Percentiles rank a stretch among this genome's conserved stretches.
Evolutionary conservation across 2,888 invertebrate genomes (phyloP).

Genomic region (Balanococcus diminutus): DNA sequence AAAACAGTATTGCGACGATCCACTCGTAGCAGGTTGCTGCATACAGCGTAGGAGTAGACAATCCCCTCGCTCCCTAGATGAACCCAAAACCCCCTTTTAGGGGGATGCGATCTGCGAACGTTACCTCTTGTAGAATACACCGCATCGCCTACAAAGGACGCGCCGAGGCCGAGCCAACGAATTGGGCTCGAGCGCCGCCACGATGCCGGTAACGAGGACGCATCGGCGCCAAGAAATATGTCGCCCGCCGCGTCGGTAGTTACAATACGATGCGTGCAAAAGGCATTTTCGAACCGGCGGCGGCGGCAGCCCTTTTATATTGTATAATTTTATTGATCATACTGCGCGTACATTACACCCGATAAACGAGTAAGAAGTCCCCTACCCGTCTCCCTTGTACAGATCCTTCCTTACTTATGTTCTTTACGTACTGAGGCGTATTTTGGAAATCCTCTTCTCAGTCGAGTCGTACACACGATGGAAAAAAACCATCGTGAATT

Average conservation of each 20-base stretch:
- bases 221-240: conserved; percentile 54
- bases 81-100: background rate
- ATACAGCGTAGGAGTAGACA: too few species aligned
- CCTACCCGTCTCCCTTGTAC: background rate
- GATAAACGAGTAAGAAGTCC: conserved; percentile 20
- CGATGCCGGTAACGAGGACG: conserved; percentile 48
- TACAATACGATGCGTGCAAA: conserved; percentile 47
- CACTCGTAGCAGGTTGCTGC: too few species aligned
- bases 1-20: too few species aligned
- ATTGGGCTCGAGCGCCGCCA: conserved; percentile 26
- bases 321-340: conserved; percentile 26
- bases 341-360: conserved; percentile 36
- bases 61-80: background rate
- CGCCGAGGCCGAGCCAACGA: background rate
- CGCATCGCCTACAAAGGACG: background rate
- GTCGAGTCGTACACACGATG: background rate
- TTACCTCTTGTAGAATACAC: background rate
- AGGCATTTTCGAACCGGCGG: conserved; percentile 47
- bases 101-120: background rate
- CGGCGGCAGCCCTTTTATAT: conserved; percentile 28
- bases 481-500: background rate
- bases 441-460: background rate
- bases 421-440: background rate
- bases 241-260: conserved; percentile 35
- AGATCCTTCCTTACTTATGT: background rate